Base-by-base conservation (phyloP, 2,797 vertebrate species). In the Tinamus major region DNA sequence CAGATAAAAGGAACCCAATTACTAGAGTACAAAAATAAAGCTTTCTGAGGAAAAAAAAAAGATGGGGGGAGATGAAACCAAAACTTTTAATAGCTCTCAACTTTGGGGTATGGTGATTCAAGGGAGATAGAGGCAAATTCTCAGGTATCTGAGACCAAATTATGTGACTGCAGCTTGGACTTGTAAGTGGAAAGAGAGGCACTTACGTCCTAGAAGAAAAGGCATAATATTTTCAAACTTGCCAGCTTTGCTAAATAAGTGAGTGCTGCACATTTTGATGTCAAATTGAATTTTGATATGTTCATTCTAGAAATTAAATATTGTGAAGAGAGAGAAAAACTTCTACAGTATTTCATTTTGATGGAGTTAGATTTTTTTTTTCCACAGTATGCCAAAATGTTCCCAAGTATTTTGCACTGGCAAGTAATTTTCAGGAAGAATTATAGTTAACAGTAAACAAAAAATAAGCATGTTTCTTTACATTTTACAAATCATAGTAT, bases 41-140 rank as follows among this genome's bases (percentile, higher is more conserved):
- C 63, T 90, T 87, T 87, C 74, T 89, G 90, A 85, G 58, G 79
- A 65, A 89, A 87, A 46, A 46, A 46, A 46, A 46, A 46, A 46
- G 41, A 13, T 11, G 14, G 41, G 41, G 41, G 15, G 41, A 15
- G 95, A 85, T 83, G 82, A 91, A 94, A 95, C 74, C 51, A 37
- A 92, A 81, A 85, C 81, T 75, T 89, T 93, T 93, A 96, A 94
- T 68, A 93, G 84, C 85, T 94, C 84, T 95, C 93, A 88, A 86
- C 85, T 82, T 70, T 49, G 46, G 31, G 77, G 33, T 79, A 88
- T 48, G 62, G 75, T 55, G 72, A 94, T 80, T 91, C 1, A 0
- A 92, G 64, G 88, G 79, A 91, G 64, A 79, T 33, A 80, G 41
- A 93, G 31, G 71, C 84, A 91, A 93, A 95, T 96, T 94, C 62